Conservation (phyloP, 2,113 vertebrate genomes). For the Malaclemys terrapin region DNA sequence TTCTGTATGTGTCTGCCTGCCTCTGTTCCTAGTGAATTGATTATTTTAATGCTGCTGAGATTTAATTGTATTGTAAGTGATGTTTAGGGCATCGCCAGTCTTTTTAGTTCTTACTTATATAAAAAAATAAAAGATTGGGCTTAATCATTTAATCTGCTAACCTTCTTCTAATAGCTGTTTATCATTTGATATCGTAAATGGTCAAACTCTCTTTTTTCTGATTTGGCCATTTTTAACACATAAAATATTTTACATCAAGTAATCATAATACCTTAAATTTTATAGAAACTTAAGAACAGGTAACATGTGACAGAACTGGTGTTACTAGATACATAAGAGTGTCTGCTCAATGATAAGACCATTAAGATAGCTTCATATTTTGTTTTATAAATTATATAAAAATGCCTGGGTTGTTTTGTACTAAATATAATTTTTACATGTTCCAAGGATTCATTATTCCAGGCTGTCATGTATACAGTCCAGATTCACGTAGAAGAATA, state of each 20-base stretch:
- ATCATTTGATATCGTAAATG: slow-evolving; percentile 65
- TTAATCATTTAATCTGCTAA: slow-evolving; percentile 28
- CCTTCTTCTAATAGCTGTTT: slow-evolving; percentile 35
- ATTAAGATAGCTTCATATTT: slow-evolving; percentile 59
- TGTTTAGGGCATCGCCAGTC: background rate
- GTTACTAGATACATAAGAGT: slow-evolving; percentile 50
- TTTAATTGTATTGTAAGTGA: too few relatives aligned
- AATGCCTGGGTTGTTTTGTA: slow-evolving; percentile 50
- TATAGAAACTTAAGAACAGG: slow-evolving; percentile 41
- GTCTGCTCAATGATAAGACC: slow-evolving; percentile 50
- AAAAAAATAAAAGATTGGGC: background rate
- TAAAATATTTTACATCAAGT: slow-evolving; percentile 63
- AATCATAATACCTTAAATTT: slow-evolving; percentile 34
- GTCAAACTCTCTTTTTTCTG: slow-evolving; percentile 2
- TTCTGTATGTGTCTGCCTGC: too few relatives aligned
- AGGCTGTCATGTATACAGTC: slow-evolving; percentile 65
- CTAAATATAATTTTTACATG: slow-evolving; percentile 64
- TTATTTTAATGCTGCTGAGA: too few relatives aligned
- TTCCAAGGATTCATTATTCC: slow-evolving; percentile 76
- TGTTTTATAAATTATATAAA: slow-evolving; percentile 73
- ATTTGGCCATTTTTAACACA: slow-evolving; percentile 52
- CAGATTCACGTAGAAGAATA: slow-evolving; percentile 73
- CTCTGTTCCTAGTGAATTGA: too few relatives aligned
- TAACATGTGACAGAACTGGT: slow-evolving; percentile 54
- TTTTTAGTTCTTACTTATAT: background rate